Conservation (phyloP, 2,113 vertebrate species). For the Trinectes maculatus region DNA sequence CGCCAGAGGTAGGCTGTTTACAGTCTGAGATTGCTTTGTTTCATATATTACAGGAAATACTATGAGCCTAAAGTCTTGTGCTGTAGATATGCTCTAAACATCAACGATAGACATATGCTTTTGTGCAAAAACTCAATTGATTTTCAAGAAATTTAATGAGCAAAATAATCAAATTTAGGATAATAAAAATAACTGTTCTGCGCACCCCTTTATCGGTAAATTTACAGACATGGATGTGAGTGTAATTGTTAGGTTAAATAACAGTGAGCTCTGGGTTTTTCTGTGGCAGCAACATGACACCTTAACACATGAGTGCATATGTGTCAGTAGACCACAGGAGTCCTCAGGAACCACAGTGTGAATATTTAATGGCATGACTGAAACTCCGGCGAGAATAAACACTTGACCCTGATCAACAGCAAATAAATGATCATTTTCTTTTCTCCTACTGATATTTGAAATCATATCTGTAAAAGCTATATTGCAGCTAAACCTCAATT, state of each 20-base stretch:
- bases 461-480: background rate
- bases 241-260: background rate
- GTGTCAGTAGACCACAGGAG: constrained; percentile 32
- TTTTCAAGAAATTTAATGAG: no score
- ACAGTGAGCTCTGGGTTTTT: background rate
- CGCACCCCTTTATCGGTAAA: background rate
- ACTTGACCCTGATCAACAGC: background rate
- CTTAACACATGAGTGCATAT: constrained; percentile 41
- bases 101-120: no score
- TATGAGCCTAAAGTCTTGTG: no score
- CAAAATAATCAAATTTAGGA: background rate
- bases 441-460: background rate
- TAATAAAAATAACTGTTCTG: background rate
- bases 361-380: constrained; percentile 68
- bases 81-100: no score
- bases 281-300: constrained; percentile 48
- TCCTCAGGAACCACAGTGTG: constrained; percentile 29
- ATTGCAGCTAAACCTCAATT: background rate
- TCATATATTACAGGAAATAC: no score
- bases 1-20: constrained; percentile 69
- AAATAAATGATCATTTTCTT: background rate
- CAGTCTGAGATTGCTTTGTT: no score
- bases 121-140: no score
- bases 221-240: background rate
- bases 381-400: constrained; percentile 45